Evolutionary conservation across 1,140 invertebrate genomes (phyloP), one percentile per base, ranked within the genome.

Genomic region (Belonocnema kinseyi): DNA sequence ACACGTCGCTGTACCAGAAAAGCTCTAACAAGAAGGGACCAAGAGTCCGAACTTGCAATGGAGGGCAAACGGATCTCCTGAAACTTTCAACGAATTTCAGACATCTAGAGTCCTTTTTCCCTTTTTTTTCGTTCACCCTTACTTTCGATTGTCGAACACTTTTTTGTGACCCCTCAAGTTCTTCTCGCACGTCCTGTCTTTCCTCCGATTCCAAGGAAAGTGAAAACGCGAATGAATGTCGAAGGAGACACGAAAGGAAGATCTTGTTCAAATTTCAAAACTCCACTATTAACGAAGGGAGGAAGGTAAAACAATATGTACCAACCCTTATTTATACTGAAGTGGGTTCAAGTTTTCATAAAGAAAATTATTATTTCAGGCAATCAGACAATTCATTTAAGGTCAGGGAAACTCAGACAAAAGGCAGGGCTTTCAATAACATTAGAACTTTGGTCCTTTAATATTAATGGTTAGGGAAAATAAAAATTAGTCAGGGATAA

Each of bases 71-170:
- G 80, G 76, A 82, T 80, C 66, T 82, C 78, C 77, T 84, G 79
- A 80, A 87, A 86, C 81, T 85, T 86, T 77, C 76, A 71, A 71
- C 80, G 76, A 86, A 85, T 85, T 85, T 76, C 74, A 81, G 73
- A 77, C 82, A 77, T 78, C 78, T 61, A 78, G 16, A 66, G 58
- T 73, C 51, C 72, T 73, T 73, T 77, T 50, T 61, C 13, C 51
- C 74, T 76, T 81, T 82, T 80, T 74, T 75, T 78, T 77, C 56
- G 58, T 78, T 80, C 51, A 13, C 58, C 26, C 66, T 70, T 53
- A 73, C 26, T 61, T 74, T 79, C 77, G 74, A 78, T 82, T 72
- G 75, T 78, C 77, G 70, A 76, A 74, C 82, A 86, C 80, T 85
- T 85, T 84, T 80, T 73, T 72, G 53, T 26, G 50, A 40, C n/a